phyloP scores from a whole-genome alignment of 1,140 invertebrate species.

The Drosophila nigrodunni region DNA sequence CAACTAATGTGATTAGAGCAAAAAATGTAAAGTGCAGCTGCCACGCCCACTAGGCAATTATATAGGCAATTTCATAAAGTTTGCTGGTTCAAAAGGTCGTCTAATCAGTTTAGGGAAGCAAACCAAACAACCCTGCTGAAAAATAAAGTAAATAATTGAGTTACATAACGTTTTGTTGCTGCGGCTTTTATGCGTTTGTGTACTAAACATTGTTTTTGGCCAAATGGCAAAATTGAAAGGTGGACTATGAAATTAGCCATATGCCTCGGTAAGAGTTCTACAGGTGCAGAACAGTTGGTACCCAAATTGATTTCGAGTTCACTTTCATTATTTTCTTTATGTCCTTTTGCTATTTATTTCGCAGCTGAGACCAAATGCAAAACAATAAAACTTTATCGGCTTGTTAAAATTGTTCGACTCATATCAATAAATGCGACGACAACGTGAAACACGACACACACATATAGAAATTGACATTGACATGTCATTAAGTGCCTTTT shows the following conservation, averaged over 20 bases:
- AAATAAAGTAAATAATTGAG: slow-evolving; percentile 51
- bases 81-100: slow-evolving; percentile 46
- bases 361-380: slow-evolving; percentile 64
- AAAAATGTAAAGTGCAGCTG: slow-evolving; percentile 19
- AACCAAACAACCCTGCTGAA: slow-evolving; percentile 38
- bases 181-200: slow-evolving; percentile 21
- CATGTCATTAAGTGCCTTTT: slow-evolving; percentile 72
- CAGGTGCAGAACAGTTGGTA: slow-evolving; percentile 44
- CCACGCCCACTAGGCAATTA: slow-evolving; percentile 62
- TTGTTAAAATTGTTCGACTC: slow-evolving; percentile 69
- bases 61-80: slow-evolving; percentile 62
- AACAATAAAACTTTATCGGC: slow-evolving; percentile 79
- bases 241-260: slow-evolving; percentile 69
- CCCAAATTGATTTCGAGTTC: not conserved
- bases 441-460: slow-evolving; percentile 9
- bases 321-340: slow-evolving; percentile 58
- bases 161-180: slow-evolving; percentile 57
- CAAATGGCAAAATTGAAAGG: slow-evolving; percentile 66
- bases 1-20: slow-evolving; percentile 27
- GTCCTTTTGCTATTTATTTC: slow-evolving; percentile 63
- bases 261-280: slow-evolving; percentile 44
- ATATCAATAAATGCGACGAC: slow-evolving; percentile 76
- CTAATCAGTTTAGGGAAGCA: slow-evolving; percentile 67
- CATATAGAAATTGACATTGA: slow-evolving; percentile 53
- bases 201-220: slow-evolving; percentile 50